Base-by-base conservation (phyloP, 2,113 vertebrate species). In the Accipiter cooperii region DNA sequence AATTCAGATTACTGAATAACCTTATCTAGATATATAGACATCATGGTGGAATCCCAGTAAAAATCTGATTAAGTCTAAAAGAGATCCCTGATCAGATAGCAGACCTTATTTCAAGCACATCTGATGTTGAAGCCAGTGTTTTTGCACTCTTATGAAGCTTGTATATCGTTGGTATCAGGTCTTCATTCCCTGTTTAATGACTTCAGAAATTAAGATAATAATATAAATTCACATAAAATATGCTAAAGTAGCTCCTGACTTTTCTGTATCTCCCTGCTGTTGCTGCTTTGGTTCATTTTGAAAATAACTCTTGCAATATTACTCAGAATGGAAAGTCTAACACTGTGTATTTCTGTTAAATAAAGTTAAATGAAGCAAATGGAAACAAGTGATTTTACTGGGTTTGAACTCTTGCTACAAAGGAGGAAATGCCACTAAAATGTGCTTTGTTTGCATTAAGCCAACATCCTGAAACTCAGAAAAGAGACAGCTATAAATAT, bases 401-500 rank as follows among this genome's bases (percentile, higher is more conserved):
- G 10, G 12, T 64, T 52, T 88, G 42, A 93, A 75, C 29, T 70
- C 76, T 44, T 82, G 57, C 74, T 90, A n/a, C 5, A 31, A 49
- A 65, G 70, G 58, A 92, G 93, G 88, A 96, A 97, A 85, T 82
- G 44, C 42, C 69, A 87, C 20, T 73, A 63, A 70, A 80, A 92
- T 70, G 11, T 84, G 69, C n/a, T 78, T 90, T 94, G 82, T 84
- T 75, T 96, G 58, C 42, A 93, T 55, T 24, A 66, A 71, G 19
- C 19, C 38, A 52, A 33, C 54, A 93, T 93, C 93, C 91, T 91
- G 89, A 96, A 82, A 90, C 33, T 80, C 70, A 93, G 75, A 85
- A 51, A 71, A 94, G 46, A 57, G 66, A 49, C 55, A 94, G 47
- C 83, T 96, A 93, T 91, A 97, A 97, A 96, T 97, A 95, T n/a